A percentile compares a stretch with the other conserved stretches of the same genome.
Evolutionary conservation across 2,113 vertebrate species (phyloP).

Genomic region (Salvator merianae): DNA sequence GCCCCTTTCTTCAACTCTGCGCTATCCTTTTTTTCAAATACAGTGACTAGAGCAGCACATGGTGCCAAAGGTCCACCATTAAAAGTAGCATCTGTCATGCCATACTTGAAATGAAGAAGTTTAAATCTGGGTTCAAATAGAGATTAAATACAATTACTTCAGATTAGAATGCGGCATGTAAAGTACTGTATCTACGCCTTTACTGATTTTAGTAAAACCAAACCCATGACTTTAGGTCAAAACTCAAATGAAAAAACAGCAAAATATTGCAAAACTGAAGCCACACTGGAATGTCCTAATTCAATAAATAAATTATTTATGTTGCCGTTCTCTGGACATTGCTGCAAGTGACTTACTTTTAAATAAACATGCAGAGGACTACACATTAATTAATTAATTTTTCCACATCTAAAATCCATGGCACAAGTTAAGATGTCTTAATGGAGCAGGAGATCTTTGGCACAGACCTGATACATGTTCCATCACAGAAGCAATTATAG

Average conservation of each 20-base stretch:
- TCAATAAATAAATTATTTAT: not conserved
- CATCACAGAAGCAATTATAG: too few species aligned
- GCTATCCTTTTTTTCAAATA: too few species aligned
- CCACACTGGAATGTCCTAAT: not conserved
- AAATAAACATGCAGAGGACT: not conserved
- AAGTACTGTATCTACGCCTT: not conserved
- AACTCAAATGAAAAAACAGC: not conserved
- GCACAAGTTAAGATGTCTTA: too few species aligned
- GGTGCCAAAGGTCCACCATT: too few species aligned
- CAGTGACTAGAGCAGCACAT: too few species aligned
- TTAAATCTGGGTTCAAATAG: not conserved
- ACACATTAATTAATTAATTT: not conserved
- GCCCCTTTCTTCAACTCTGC: too few species aligned
- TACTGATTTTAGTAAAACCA: not conserved
- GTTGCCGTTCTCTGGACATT: not conserved
- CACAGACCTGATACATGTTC: too few species aligned
- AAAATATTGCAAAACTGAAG: not conserved
- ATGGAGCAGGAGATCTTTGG: too few species aligned
- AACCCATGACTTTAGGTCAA: not conserved
- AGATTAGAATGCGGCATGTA: not conserved
- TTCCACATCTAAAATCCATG: not conserved
- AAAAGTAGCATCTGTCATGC: not conserved
- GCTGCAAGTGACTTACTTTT: not conserved
- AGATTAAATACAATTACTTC: not conserved
- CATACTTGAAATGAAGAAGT: not conserved